Conservation (phyloP, 2,113 vertebrate genomes). For the Oncorhynchus nerka region DNA sequence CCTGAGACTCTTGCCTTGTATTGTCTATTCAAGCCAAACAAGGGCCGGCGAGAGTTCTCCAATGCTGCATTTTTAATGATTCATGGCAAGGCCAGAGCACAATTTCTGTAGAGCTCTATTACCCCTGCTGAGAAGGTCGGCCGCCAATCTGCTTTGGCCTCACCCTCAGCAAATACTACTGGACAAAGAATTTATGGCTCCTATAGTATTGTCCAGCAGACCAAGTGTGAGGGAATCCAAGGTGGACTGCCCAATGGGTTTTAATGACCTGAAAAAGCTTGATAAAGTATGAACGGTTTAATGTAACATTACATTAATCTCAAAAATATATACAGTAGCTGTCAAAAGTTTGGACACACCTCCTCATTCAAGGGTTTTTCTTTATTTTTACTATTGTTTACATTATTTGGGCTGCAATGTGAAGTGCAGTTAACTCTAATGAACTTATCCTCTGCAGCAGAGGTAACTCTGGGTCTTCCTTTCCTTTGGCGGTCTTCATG, state of each 20-base stretch:
- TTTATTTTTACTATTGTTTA: too few species aligned
- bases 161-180: not conserved
- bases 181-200: not conserved
- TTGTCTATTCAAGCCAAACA: slow-evolving; percentile 31
- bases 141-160: slow-evolving; percentile 22
- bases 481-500: too few species aligned
- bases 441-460: too few species aligned
- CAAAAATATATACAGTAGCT: too few species aligned
- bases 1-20: slow-evolving; percentile 16
- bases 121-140: slow-evolving; percentile 24
- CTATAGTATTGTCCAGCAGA: not conserved
- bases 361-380: too few species aligned
- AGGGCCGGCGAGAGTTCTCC: slow-evolving; percentile 32
- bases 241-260: not conserved
- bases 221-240: not conserved
- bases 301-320: too few species aligned
- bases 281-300: too few species aligned
- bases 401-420: too few species aligned
- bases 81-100: slow-evolving; percentile 47
- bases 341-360: too few species aligned
- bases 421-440: too few species aligned
- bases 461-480: too few species aligned
- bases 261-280: not conserved
- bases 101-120: slow-evolving; percentile 21
- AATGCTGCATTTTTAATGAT: slow-evolving; percentile 27